Evolutionary conservation across 2,797 vertebrate genomes (phyloP).

Genomic region (Erethizon dorsatum): DNA sequence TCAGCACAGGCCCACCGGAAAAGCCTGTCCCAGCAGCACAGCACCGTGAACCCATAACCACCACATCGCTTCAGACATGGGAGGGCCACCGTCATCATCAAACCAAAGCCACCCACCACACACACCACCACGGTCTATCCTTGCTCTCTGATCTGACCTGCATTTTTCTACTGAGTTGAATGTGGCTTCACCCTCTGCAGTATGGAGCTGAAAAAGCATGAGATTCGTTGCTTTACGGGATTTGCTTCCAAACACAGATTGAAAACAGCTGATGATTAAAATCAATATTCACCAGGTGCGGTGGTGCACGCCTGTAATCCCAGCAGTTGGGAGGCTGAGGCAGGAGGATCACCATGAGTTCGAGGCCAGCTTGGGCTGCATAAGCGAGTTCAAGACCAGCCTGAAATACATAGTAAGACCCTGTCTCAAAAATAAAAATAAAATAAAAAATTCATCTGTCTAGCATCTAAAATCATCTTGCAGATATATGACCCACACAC

Average conservation of each 20-base stretch:
- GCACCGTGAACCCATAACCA: not conserved
- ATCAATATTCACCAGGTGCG: not conserved
- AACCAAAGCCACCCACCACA: not conserved
- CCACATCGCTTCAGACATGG: not conserved
- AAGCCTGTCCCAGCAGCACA: not conserved
- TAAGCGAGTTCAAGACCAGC: too few species aligned
- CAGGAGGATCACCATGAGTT: too few species aligned
- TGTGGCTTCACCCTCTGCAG: not conserved
- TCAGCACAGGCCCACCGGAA: not conserved
- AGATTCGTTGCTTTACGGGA: not conserved
- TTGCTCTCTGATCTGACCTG: not conserved
- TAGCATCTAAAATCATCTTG: not conserved
- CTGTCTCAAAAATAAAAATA: not conserved
- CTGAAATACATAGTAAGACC: too few species aligned
- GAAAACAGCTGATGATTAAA: not conserved
- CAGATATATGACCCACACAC: not conserved
- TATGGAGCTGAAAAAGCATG: not conserved
- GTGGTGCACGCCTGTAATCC: too few species aligned
- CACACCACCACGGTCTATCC: not conserved
- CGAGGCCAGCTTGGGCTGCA: too few species aligned
- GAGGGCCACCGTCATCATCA: not conserved
- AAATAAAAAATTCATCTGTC: slow-evolving; percentile 16
- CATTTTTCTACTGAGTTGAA: slow-evolving; percentile 7
- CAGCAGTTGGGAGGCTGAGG: too few species aligned
- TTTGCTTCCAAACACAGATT: not conserved